Conservation (phyloP, 2,113 vertebrate genomes). For the Triplophysa siluroides region DNA sequence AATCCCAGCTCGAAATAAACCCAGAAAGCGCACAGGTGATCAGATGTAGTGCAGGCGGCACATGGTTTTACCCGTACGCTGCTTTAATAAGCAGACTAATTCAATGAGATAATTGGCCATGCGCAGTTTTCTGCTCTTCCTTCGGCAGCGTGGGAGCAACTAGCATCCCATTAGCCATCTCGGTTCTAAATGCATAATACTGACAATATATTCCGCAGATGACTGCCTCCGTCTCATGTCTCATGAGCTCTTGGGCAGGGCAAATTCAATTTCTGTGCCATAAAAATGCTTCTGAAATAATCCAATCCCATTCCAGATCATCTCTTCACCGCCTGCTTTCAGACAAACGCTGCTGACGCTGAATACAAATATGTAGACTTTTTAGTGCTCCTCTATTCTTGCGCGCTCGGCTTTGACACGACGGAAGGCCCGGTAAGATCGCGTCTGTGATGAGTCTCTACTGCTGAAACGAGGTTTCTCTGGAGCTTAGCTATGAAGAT, state of each 20-base stretch:
- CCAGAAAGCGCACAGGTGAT: conserved; percentile 1
- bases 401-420: background rate
- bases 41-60: conserved; percentile 4
- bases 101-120: conserved; percentile 33
- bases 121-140: conserved; percentile 7
- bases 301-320: conserved; percentile 46
- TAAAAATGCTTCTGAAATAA: conserved; percentile 52
- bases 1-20: conserved; percentile 12
- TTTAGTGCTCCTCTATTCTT: background rate
- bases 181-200: conserved; percentile 39
- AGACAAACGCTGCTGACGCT: conserved; percentile 37
- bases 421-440: conserved; percentile 26
- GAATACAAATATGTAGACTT: background rate
- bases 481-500: conserved; percentile 30
- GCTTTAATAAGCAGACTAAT: conserved; percentile 31
- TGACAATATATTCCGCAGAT: conserved; percentile 46
- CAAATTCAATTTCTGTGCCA: conserved; percentile 52
- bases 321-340: conserved; percentile 30
- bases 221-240: conserved; percentile 44
- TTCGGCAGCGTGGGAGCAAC: conserved; percentile 19
- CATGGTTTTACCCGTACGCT: background rate
- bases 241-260: conserved; percentile 43
- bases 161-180: conserved; percentile 27
- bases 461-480: conserved; percentile 8
- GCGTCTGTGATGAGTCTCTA: conserved; percentile 35